These are phyloP conservation scores for Oreonectes daqikongensis DNA, from an alignment of 2,797 vertebrate genomes.

Conservation along the genomic window DNA sequence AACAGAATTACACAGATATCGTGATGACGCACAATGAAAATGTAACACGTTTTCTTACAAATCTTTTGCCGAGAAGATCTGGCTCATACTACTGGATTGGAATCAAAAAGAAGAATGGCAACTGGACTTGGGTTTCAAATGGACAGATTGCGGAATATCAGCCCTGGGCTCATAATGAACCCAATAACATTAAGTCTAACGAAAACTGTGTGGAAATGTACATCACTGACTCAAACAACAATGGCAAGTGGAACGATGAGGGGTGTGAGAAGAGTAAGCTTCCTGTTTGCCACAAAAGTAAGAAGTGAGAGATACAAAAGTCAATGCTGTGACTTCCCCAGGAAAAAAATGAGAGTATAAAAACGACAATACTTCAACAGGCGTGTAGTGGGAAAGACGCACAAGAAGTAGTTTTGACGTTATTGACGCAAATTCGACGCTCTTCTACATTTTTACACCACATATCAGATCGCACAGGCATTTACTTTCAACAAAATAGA, in stretches of 20 bases:
- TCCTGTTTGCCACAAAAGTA: slow-evolving; percentile 73
- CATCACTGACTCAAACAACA: fast-evolving
- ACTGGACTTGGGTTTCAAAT: slow-evolving; percentile 75
- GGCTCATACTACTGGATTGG: slow-evolving; percentile 71
- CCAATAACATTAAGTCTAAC: slow-evolving; percentile 66
- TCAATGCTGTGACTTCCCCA: too few relatives aligned
- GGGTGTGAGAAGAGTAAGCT: slow-evolving; percentile 49
- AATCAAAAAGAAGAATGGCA: slow-evolving; percentile 66
- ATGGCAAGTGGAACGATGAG: slow-evolving; percentile 80
- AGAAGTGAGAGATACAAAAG: too few relatives aligned
- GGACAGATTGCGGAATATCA: slow-evolving; percentile 67
- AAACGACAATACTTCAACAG: too few relatives aligned
- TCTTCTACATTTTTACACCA: too few relatives aligned
- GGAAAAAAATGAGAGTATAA: too few relatives aligned
- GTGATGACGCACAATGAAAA: slow-evolving; percentile 54
- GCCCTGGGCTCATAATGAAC: slow-evolving; percentile 73
- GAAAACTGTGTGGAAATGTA: slow-evolving; percentile 81
- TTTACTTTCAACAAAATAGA: too few relatives aligned
- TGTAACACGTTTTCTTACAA: slow-evolving; percentile 42
- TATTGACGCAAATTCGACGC: too few relatives aligned
- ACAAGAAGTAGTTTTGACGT: too few relatives aligned
- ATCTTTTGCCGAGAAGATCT: fast-evolving
- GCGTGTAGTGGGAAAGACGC: too few relatives aligned
- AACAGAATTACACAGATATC: slow-evolving; percentile 32
- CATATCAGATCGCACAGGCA: too few relatives aligned